These are phyloP conservation scores for Heliconius cydno DNA, from an alignment of 2,888 invertebrate species.

Conservation along the genomic window DNA sequence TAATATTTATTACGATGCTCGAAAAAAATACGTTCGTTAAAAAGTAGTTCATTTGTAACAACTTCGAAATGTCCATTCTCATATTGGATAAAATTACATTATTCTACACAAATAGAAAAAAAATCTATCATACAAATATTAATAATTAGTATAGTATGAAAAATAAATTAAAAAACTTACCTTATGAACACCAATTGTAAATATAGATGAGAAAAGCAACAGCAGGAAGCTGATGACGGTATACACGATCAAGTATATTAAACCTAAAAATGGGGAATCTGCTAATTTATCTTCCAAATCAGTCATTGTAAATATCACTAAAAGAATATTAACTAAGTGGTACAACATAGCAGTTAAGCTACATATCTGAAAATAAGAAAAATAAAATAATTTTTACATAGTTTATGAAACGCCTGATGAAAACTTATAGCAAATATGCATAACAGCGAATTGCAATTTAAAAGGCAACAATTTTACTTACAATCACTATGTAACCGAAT, in stretches of 20 bases:
- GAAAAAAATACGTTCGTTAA: no score
- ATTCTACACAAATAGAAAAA: no score
- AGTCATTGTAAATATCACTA: slow-evolving; percentile 1
- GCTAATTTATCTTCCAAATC: slow-evolving; percentile 60
- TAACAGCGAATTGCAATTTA: neutral
- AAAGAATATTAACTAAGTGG: slow-evolving; percentile 64
- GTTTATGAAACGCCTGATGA: slow-evolving; percentile 2
- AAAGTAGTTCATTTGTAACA: no score
- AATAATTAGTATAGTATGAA: neutral
- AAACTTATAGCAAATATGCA: slow-evolving; percentile 4
- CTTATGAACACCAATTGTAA: slow-evolving; percentile 73
- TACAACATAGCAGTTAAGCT: slow-evolving; percentile 70
- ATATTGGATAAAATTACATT: no score
- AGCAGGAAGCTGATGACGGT: slow-evolving; percentile 64
- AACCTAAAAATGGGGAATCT: slow-evolving; percentile 58
- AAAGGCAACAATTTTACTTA: slow-evolving; percentile 59
- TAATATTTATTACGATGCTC: no score
- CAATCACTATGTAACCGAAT: slow-evolving; percentile 76
- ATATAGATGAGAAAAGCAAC: slow-evolving; percentile 66
- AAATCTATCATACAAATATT: neutral
- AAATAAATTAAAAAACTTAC: slow-evolving; percentile 51
- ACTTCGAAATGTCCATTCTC: no score
- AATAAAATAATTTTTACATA: neutral
- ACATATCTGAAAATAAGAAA: slow-evolving; percentile 64
- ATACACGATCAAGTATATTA: slow-evolving; percentile 65